These are phyloP conservation scores for Elephas maximus DNA, from an alignment of 2,113 vertebrate genomes.

Conservation along the genomic window DNA sequence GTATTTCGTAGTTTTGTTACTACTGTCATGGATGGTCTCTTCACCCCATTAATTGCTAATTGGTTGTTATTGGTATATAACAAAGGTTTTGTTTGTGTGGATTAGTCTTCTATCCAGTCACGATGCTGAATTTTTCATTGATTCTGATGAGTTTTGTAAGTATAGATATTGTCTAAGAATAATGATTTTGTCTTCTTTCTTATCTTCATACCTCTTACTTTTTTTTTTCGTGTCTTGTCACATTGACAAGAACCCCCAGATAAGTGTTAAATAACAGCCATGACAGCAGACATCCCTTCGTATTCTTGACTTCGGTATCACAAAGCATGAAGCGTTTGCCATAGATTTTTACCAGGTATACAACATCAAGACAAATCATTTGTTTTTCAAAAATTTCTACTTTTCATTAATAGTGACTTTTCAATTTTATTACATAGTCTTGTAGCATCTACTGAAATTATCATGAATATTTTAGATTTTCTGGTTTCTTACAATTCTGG, in stretches of 20 bases:
- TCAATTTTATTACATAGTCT: slow-evolving; percentile 46
- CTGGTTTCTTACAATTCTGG: slow-evolving; percentile 1
- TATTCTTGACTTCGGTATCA: background rate
- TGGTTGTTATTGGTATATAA: background rate
- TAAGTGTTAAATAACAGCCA: background rate
- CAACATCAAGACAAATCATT: background rate
- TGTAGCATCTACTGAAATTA: slow-evolving; percentile 13
- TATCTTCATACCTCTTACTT: background rate
- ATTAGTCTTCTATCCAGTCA: background rate
- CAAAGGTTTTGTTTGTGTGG: background rate
- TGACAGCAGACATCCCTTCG: background rate
- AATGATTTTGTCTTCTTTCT: background rate
- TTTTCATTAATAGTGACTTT: slow-evolving; percentile 48
- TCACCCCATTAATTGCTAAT: background rate
- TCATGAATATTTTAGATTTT: background rate
- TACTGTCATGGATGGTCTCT: background rate
- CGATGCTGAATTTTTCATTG: background rate
- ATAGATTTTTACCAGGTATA: background rate
- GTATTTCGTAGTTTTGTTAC: background rate
- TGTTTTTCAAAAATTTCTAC: background rate
- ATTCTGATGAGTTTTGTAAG: background rate
- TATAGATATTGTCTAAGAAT: background rate
- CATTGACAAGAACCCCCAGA: background rate
- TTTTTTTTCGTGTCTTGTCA: background rate
- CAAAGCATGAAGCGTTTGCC: background rate